phyloP scores from a whole-genome alignment of 2,113 vertebrate genomes.

The Scomber japonicus region DNA sequence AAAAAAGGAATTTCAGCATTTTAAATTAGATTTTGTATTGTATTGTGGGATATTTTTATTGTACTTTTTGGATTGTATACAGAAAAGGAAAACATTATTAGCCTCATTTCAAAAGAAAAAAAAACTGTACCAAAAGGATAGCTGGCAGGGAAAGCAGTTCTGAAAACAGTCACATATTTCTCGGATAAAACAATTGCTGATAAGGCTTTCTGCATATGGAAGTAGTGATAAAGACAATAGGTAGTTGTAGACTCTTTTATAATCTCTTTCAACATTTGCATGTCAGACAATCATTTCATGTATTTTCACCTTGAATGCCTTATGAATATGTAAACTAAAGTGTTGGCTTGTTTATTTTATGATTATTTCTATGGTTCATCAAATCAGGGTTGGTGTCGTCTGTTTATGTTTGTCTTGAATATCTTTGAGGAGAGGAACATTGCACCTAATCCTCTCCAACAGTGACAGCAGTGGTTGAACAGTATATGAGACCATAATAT shows the following conservation, averaged over 20 bases:
- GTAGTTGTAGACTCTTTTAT: background rate
- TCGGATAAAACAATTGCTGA: slow-evolving; percentile 21
- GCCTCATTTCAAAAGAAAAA: slow-evolving; percentile 13
- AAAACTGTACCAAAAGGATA: slow-evolving; percentile 6
- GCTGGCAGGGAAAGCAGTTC: slow-evolving; percentile 1
- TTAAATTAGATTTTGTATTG: slow-evolving; percentile 27
- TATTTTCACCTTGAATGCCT: background rate
- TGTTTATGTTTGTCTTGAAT: slow-evolving; percentile 31
- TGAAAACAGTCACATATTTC: slow-evolving; percentile 21
- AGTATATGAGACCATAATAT: slow-evolving; percentile 54
- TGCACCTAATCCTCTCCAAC: slow-evolving; percentile 33
- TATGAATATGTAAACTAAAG: slow-evolving; percentile 23
- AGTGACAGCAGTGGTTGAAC: slow-evolving; percentile 40
- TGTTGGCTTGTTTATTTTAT: slow-evolving; percentile 17
- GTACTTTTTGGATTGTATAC: slow-evolving; percentile 17
- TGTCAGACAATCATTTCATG: slow-evolving; percentile 24
- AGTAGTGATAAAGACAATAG: background rate
- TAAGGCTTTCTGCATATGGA: slow-evolving; percentile 10
- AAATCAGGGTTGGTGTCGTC: slow-evolving; percentile 35
- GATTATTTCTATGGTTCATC: slow-evolving; percentile 42
- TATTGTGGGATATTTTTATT: slow-evolving; percentile 26
- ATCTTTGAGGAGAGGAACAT: slow-evolving; percentile 39
- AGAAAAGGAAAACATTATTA: slow-evolving; percentile 42
- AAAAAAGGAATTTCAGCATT: slow-evolving; percentile 18
- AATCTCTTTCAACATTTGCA: background rate